Evolutionary conservation across 2,888 invertebrate species (phyloP).

Genomic region (Bruchidius siliquastri): DNA sequence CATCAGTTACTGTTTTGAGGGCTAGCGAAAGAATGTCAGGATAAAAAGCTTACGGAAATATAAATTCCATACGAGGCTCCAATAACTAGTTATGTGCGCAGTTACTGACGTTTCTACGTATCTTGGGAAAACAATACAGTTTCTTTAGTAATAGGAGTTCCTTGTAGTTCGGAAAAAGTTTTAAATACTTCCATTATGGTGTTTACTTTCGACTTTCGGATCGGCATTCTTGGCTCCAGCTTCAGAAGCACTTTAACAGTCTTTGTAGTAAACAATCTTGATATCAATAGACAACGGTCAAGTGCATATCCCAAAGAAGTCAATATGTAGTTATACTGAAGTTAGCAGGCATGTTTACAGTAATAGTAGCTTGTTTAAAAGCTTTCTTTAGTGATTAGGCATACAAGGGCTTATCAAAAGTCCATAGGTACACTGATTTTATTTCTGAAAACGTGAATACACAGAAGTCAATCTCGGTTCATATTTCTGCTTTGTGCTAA

Average conservation of each 20-base stretch:
- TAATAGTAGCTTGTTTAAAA: too few relatives aligned
- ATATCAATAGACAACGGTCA: not conserved
- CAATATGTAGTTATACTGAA: not conserved
- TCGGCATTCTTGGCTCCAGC: not conserved
- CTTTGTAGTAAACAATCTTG: not conserved
- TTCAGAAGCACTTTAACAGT: not conserved
- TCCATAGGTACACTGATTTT: too few relatives aligned
- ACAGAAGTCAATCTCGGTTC: too few relatives aligned
- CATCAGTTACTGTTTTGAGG: too few relatives aligned
- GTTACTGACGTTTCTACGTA: not conserved
- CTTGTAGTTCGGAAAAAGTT: not conserved
- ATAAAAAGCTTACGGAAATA: too few relatives aligned
- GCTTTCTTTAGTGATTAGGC: too few relatives aligned
- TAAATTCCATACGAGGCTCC: too few relatives aligned
- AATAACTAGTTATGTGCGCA: not conserved
- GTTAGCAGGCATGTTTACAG: too few relatives aligned
- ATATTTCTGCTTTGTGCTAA: too few relatives aligned
- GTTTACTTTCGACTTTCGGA: not conserved
- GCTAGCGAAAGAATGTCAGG: too few relatives aligned
- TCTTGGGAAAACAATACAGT: not conserved
- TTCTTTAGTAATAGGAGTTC: not conserved
- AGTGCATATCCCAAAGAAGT: not conserved
- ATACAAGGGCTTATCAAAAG: too few relatives aligned
- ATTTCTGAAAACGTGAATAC: too few relatives aligned
- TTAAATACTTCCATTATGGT: not conserved